Percentiles rank a stretch among this genome's conserved stretches.
Conservation (phyloP, 2,888 invertebrate genomes). For the Phragmatobia fuliginosa region DNA sequence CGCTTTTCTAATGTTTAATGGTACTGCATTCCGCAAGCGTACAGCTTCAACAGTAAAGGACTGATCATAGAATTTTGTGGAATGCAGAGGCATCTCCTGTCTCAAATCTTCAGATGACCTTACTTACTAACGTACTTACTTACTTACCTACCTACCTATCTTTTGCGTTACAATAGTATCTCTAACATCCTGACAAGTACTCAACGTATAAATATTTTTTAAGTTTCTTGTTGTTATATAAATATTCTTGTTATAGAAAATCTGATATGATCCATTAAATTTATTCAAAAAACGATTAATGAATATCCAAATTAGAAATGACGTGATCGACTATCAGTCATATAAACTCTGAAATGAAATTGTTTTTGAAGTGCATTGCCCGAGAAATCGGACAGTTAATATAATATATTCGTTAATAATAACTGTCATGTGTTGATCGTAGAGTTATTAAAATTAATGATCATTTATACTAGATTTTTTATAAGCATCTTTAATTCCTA, state of each 20-base stretch:
- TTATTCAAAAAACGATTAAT: slow-evolving; percentile 47
- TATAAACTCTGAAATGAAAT: slow-evolving; percentile 17
- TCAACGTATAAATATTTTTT: background rate
- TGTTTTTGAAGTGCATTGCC: background rate
- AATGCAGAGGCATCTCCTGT: too few relatives aligned
- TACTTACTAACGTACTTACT: too few relatives aligned
- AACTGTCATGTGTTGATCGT: slow-evolving; percentile 35
- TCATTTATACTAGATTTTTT: background rate
- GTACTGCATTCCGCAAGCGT: too few relatives aligned
- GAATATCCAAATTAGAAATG: slow-evolving; percentile 45
- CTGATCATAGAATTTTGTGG: too few relatives aligned
- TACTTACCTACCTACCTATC: too few relatives aligned
- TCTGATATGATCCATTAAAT: slow-evolving; percentile 52
- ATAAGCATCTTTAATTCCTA: background rate
- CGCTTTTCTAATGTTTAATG: too few relatives aligned
- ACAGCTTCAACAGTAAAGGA: too few relatives aligned
- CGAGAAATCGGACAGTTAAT: background rate
- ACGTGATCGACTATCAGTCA: slow-evolving; percentile 35
- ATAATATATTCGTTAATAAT: slow-evolving; percentile 6
- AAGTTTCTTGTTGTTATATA: background rate
- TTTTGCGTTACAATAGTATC: too few relatives aligned
- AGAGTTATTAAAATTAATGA: background rate
- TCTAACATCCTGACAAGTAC: background rate
- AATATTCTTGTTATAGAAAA: slow-evolving; percentile 31
- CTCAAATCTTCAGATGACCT: too few relatives aligned